A percentile compares a stretch with the other conserved stretches of the same genome.
Evolutionary conservation across 37 sponge, comb jelly and placozoan species (phyloP).

Genomic region (Beroe ovata): DNA sequence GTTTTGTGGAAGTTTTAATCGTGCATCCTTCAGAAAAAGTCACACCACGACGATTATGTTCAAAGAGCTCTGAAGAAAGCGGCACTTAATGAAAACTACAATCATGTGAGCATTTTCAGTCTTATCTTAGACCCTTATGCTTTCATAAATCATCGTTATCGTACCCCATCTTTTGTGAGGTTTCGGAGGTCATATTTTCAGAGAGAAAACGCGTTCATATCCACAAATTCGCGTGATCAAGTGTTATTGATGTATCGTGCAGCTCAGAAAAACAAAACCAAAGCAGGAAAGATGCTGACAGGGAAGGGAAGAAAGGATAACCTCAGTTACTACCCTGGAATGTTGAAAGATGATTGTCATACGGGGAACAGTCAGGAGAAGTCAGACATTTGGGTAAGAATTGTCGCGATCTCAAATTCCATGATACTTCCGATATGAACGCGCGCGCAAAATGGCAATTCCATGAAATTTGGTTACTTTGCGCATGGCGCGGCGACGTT

Average conservation of each 20-base stretch:
- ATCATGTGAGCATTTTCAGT: constrained; percentile 23
- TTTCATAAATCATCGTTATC: too few species aligned
- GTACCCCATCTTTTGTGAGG: too few species aligned
- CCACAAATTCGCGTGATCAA: constrained; percentile 24
- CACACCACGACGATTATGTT: constrained; percentile 54
- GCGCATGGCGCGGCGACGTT: constrained; percentile 8
- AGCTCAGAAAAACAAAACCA: constrained; percentile 64
- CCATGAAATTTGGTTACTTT: too few species aligned
- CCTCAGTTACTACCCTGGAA: constrained; percentile 21
- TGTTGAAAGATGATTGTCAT: not conserved
- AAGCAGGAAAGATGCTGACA: not conserved
- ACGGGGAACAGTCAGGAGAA: not conserved
- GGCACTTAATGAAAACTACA: constrained; percentile 49
- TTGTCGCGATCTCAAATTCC: not conserved
- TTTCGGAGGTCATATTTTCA: constrained; percentile 35
- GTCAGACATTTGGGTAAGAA: not conserved
- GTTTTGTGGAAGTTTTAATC: too few species aligned
- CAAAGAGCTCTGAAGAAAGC: constrained; percentile 59
- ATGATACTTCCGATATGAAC: not conserved
- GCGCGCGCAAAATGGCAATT: too few species aligned
- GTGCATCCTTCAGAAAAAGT: constrained; percentile 37
- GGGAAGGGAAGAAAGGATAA: constrained; percentile 16
- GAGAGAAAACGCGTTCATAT: constrained; percentile 21
- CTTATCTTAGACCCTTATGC: too few species aligned
- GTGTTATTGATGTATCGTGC: constrained; percentile 50